Base-by-base conservation (phyloP, 2,797 vertebrate species). In the Emys orbicularis region DNA sequence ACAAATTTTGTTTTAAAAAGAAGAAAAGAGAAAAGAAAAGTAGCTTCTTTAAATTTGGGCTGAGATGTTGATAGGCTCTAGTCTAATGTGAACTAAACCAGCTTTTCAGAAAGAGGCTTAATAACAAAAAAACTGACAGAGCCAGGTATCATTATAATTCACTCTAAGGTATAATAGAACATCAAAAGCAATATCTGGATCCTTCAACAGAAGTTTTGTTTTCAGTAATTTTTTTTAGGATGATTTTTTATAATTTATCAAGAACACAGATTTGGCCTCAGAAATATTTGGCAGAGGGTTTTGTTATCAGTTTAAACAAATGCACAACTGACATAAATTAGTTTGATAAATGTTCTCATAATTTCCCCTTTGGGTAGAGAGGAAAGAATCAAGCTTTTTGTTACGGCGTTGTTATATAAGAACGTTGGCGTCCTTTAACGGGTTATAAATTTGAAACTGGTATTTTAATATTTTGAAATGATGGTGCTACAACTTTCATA, bases 161-260 rank as follows among this genome's bases (percentile, higher is more conserved):
- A 81, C 18, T 90, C 12, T 86, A 47, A 92, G 80, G 54, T 56
- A 90, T 79, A 77, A 68, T 88, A 86, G 50, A 85, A 94, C 68
- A 88, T 97, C 90, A 93, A 94, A 96, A 97, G 79, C 27, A 90
- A 81, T 90, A 83, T 15, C 65, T 90, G 54, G 16, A 50, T 92
- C 84, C 81, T 95, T 86, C 65, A 93, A 72, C 31, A 49, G 23
- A 92, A 16, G 9, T 59, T 79, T 94, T 90, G 68, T 85, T 91
- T 59, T 21, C 52, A 88, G 54, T 47, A 77, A 21, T 4, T 57
- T 8, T 91, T 50, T 96, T 93, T 23, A 72, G 47, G 54, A 34
- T 77, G 68, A 49, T 25, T 18, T 90, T 94, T 87, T 90, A 91
- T 93, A 87, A 23, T 81, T 91, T 44, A 6, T 49, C 52, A 77